A percentile compares a stretch with the other conserved stretches of the same genome.
Conservation (phyloP, 2,888 invertebrate species). For the Scaptomyza tumidula region DNA sequence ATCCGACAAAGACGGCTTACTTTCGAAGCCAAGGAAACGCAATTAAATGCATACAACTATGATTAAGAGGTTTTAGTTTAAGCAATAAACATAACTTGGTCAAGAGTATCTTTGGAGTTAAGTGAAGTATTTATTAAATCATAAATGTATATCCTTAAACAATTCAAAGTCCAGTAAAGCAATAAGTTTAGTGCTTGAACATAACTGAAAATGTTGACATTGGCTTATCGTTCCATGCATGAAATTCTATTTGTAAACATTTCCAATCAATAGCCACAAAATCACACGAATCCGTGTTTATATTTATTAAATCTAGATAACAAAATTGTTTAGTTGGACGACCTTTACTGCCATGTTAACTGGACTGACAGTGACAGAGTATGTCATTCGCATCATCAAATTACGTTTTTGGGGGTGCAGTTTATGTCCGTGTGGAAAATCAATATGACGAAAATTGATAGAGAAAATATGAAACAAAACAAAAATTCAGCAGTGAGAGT, state of each 20-base stretch:
- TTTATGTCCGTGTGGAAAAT: slow-evolving; percentile 23
- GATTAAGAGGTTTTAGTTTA: neutral
- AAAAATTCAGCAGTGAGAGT: neutral
- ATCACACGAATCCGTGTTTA: neutral
- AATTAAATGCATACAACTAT: neutral
- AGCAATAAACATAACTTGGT: neutral
- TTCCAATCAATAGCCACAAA: neutral
- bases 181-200: neutral
- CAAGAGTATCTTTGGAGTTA: neutral
- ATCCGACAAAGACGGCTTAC: neutral
- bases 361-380: slow-evolving; percentile 13
- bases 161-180: too few species aligned
- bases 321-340: slow-evolving; percentile 2
- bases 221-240: neutral
- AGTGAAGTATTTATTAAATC: too few species aligned
- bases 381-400: slow-evolving; percentile 34
- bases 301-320: neutral
- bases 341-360: slow-evolving; percentile 19
- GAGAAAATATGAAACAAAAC: slow-evolving; percentile 1
- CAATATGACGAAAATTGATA: slow-evolving; percentile 22
- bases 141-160: too few species aligned
- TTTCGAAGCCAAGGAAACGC: neutral
- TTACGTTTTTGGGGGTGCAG: slow-evolving; percentile 33
- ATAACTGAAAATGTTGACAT: too few species aligned
- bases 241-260: neutral